phyloP scores from a whole-genome alignment of 2,888 invertebrate genomes.

The Ophion obscuratus region DNA sequence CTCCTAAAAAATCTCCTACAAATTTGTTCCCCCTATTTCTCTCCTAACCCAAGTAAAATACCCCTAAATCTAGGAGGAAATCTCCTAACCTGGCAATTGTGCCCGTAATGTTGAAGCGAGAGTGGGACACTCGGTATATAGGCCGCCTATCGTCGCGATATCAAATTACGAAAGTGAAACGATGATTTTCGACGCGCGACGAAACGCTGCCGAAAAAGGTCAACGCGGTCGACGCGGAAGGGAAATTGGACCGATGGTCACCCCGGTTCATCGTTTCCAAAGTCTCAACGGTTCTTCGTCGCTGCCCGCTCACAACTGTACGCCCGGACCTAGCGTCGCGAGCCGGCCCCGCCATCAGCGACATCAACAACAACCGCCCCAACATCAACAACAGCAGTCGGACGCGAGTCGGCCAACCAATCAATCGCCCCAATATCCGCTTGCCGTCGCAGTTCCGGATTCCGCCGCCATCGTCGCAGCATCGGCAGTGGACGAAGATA shows the following conservation, averaged over 20 bases:
- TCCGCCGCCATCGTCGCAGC: constrained; percentile 61
- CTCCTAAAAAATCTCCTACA: too few species aligned
- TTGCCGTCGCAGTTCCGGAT: constrained; percentile 11
- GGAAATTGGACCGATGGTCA: constrained; percentile 88
- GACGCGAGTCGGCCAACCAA: constrained; percentile 55
- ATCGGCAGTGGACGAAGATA: constrained; percentile 1
- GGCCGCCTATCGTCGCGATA: not conserved
- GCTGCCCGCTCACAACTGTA: constrained; percentile 41
- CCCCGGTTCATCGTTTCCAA: constrained; percentile 90
- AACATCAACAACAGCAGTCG: constrained; percentile 62
- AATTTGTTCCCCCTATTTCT: too few species aligned
- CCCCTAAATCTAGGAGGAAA: too few species aligned
- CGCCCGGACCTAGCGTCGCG: constrained; percentile 70
- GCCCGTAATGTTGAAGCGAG: not conserved
- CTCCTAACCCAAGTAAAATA: too few species aligned
- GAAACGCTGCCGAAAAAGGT: constrained; percentile 58
- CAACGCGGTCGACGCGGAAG: constrained; percentile 82
- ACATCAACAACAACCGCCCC: constrained; percentile 23
- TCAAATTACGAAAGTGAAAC: not conserved
- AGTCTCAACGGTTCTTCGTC: constrained; percentile 84
- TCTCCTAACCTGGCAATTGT: not conserved
- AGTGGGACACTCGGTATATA: not conserved
- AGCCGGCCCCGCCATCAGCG: constrained; percentile 47
- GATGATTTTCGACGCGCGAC: not conserved
- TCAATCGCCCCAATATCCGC: not conserved